Base-by-base conservation (phyloP, 2,797 vertebrate genomes). In the Chelidonichthys spinosus region DNA sequence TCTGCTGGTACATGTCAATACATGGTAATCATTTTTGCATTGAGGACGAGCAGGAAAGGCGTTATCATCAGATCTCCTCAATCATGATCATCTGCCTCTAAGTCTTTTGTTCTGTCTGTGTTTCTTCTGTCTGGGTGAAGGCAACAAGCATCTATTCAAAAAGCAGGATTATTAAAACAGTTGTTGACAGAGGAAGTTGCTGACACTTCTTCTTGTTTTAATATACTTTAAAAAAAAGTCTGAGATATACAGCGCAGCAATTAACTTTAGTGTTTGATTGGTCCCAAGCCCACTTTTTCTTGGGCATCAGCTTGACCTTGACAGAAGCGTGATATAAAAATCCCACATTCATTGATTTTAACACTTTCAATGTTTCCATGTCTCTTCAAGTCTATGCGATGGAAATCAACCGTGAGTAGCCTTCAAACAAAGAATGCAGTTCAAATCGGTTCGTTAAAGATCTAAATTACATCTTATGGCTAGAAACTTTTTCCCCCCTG, bases 321-420 rank as follows among this genome's bases (percentile, higher is more conserved):
- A 91, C 88, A 92, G 85, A 92, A 89, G 74, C 53, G 43, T 37
- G 43, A 74, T 32, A 44, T 59, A 43, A 71, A 78, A 72, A 66
- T 35, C 37, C 10, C 9, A 4, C 37, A 5, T 63, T 47, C 14
- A 54, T 69, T 56, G 47, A 76, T 83, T 61, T 69, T 88, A 84
- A 89, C 18, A 1, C 56, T 76, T 68, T 81, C 40, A 25, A 25
- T 25, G 25, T 25, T 25, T 85, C 18, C 40, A 9, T 89, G 44
- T 83, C 76, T 81, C 61, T 79, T 72, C 58, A 90, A 99, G 98
- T 99, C 92, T 99, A 99, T 88, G 98, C 98, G 78, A 99, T 99
- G 98, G 98, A 99, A 95, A 99, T 99, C 81, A 99, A 99, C 85
- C 98, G 98, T 99, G 95, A 99, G 98, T 98, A 86, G 15, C 54